A percentile compares a stretch with the other conserved stretches of the same genome.
phyloP scores from a whole-genome alignment of 2,797 vertebrate genomes.

The Alosa sapidissima region DNA sequence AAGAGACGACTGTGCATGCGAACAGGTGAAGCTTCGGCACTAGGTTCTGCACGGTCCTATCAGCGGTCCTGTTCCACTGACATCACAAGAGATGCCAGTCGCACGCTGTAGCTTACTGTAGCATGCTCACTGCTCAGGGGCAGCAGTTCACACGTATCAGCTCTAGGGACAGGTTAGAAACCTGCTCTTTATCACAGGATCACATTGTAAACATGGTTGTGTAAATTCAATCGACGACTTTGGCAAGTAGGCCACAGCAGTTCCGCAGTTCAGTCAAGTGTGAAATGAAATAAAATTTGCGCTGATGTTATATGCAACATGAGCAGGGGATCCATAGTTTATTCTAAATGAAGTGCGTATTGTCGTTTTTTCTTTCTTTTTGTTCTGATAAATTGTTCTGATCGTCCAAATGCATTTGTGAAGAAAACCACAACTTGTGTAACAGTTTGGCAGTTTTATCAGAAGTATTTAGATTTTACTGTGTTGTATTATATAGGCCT shows the following conservation, averaged over 20 bases:
- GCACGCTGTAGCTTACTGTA: conserved; percentile 2
- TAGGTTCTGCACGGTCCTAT: conserved; percentile 74
- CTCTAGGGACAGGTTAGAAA: not conserved
- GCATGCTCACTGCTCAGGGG: not conserved
- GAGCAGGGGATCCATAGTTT: not conserved
- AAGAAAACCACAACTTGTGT: not conserved
- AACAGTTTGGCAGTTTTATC: not conserved
- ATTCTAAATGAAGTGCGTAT: not conserved
- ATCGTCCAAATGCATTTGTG: not conserved
- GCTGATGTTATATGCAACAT: not conserved
- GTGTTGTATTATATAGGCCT: too few species aligned
- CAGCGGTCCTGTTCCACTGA: conserved; percentile 61
- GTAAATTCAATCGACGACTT: not conserved
- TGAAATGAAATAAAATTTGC: not conserved
- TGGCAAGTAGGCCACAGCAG: not conserved
- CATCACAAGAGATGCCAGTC: conserved; percentile 45
- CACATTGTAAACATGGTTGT: not conserved
- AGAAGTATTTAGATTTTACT: not conserved
- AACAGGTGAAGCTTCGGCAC: conserved; percentile 72
- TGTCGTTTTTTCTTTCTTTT: not conserved
- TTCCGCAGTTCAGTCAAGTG: not conserved
- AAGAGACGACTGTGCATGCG: conserved; percentile 57
- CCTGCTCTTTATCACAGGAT: not conserved
- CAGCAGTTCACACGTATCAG: not conserved
- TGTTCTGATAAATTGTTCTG: not conserved